These are phyloP conservation scores for Oncorhynchus nerka DNA, from an alignment of 2,113 vertebrate genomes.

Conservation along the genomic window DNA sequence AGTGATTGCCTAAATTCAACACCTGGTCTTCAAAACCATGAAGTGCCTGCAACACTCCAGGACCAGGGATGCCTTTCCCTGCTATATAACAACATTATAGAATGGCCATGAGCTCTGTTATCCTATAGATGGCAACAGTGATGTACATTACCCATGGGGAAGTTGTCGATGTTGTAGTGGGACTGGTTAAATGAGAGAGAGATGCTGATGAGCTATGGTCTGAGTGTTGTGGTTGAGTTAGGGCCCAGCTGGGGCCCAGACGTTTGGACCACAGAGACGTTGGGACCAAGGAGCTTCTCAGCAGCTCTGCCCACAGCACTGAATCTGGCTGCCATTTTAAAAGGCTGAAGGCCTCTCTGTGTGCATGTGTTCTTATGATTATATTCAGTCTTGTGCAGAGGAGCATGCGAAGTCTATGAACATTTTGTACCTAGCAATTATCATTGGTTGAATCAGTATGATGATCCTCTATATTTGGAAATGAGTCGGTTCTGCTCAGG, in stretches of 20 bases:
- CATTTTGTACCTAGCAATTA: not conserved
- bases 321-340: not conserved
- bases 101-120: slow-evolving; percentile 21
- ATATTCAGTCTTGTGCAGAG: not conserved
- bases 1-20: no score
- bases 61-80: no score
- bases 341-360: not conserved
- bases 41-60: no score
- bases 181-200: slow-evolving; percentile 29
- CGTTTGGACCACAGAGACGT: slow-evolving; percentile 20
- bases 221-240: slow-evolving; percentile 47
- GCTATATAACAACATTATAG: not conserved
- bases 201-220: slow-evolving; percentile 44
- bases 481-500: not conserved
- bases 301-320: slow-evolving; percentile 16
- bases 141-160: slow-evolving; percentile 9
- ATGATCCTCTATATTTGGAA: not conserved
- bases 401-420: not conserved
- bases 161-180: not conserved
- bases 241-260: slow-evolving; percentile 47
- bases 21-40: no score
- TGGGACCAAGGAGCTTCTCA: slow-evolving; percentile 45
- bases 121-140: slow-evolving; percentile 66
- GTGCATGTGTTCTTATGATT: not conserved
- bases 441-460: not conserved